Evolutionary conservation across 2,888 invertebrate species (phyloP).

Genomic region (Eledona agricola): DNA sequence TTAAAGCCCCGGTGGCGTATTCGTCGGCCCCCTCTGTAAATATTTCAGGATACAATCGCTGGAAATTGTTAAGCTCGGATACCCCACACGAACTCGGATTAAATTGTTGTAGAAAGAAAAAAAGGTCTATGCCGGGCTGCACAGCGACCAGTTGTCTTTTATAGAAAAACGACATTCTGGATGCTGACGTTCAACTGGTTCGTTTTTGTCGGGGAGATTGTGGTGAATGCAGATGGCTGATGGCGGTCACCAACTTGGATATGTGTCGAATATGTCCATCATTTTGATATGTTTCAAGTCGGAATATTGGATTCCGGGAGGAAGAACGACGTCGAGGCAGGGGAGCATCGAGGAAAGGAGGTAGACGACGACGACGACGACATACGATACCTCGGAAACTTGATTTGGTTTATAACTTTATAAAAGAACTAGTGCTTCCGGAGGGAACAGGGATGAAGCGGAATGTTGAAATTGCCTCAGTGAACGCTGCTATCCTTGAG

Average conservation of each 20-base stretch:
- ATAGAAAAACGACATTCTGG: constrained; percentile 33
- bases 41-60: constrained; percentile 40
- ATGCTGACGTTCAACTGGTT: constrained; percentile 32
- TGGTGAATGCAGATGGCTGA: constrained; percentile 32
- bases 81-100: constrained; percentile 38
- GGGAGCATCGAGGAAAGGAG: neutral
- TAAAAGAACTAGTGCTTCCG: no score
- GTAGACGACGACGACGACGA: constrained; percentile 3
- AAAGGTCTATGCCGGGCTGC: constrained; percentile 24
- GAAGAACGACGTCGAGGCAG: no score
- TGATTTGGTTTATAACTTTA: constrained; percentile 17
- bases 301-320: constrained; percentile 23
- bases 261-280: constrained; percentile 31
- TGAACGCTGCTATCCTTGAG: no score
- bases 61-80: constrained; percentile 31
- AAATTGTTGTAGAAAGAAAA: constrained; percentile 40
- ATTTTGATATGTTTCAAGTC: constrained; percentile 28
- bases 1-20: constrained; percentile 24
- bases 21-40: constrained; percentile 28
- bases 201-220: constrained; percentile 24
- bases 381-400: constrained; percentile 13
- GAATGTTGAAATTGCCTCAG: no score
- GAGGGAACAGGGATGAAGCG: no score
- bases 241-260: constrained; percentile 27
- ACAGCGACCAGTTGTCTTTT: constrained; percentile 27